These are phyloP conservation scores for Seriola rivoliana DNA, from an alignment of 2,113 vertebrate species.

Conservation along the genomic window DNA sequence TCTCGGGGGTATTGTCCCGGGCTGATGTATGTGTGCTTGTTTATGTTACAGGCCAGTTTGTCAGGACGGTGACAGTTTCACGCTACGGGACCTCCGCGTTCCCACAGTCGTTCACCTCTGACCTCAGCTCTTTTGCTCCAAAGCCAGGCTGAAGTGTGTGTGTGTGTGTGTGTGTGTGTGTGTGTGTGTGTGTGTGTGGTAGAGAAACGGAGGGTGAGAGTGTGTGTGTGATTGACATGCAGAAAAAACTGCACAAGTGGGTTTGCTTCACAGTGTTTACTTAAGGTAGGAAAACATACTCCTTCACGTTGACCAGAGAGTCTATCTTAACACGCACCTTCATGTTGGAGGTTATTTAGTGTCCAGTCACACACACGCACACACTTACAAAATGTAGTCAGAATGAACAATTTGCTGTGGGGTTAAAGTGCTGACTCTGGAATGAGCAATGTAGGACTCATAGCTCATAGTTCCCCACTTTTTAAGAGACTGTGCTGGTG, in stretches of 20 bases:
- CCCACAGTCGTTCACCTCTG: constrained; percentile 78
- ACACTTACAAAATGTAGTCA: neutral
- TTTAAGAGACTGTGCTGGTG: neutral
- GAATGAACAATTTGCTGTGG: neutral
- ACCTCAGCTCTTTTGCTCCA: constrained; percentile 54
- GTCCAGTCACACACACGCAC: neutral
- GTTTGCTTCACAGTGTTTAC: constrained; percentile 46
- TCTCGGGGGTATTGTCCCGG: constrained; percentile 64
- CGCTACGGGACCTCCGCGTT: constrained; percentile 62
- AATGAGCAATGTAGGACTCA: neutral
- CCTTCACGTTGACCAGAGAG: constrained; percentile 25
- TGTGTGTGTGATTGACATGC: constrained; percentile 58
- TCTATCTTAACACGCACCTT: constrained; percentile 38
- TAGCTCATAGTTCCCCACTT: neutral
- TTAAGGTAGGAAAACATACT: constrained; percentile 49
- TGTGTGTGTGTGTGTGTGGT: constrained; percentile 12
- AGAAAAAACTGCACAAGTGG: constrained; percentile 34
- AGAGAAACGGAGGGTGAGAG: neutral
- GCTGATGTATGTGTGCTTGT: constrained; percentile 68
- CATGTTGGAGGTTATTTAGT: constrained; percentile 28
- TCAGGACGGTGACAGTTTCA: constrained; percentile 75
- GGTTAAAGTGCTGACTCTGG: neutral
- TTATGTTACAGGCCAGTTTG: constrained; percentile 77
- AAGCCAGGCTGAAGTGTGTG: constrained; percentile 14
- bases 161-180: constrained; percentile 1